Evolutionary conservation across 2,888 invertebrate genomes (phyloP), one percentile per base, ranked within the genome.

Genomic region (Erpobdella octoculata): DNA sequence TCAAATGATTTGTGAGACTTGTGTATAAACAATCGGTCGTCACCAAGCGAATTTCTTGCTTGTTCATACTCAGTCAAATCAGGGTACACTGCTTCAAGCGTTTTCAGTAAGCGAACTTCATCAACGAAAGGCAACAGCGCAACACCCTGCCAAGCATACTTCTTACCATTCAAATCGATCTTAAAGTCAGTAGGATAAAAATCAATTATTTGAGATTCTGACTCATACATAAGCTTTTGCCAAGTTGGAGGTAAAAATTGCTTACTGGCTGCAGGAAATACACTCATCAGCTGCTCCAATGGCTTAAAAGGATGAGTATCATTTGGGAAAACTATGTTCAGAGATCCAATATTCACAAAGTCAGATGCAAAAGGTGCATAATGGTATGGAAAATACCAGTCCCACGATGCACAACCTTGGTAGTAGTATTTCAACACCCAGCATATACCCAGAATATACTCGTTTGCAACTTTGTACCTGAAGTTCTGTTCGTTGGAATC

Each of bases 321-420:
- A 79, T 86, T 89, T 81, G 92, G 91, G 83, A 98, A 99, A 81
- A 89, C 88, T 1, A 91, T 91, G 62, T 83, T 79, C 38, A 94
- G 85, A 0, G 91, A 90, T 71, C 89, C 88, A 71, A 98, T 90
- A 81, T 94, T 91, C 73, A 92, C 88, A 85, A 99, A 98, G 86
- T 99, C 98, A 0, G 96, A 96, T 3, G 98, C 98, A 86, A 98
- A 98, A 9, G 98, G 98, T 25, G 98, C 97, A 86, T 99, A 98
- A 85, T 98, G 98, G 84, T 94, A 98, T 0, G 98, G 98, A 85
- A 93, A 98, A 86, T 95, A 98, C 98, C 98, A 98, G 85, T 96
- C 92, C 98, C 98, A 99, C 25, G 93, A 93, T 41, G 94, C 92
- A 85, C 97, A 98, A 70, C 98, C 97, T 87, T 97, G 97, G 85